These are phyloP conservation scores for Ctenicera cuprea DNA, from an alignment of 2,888 invertebrate genomes.

Conservation along the genomic window DNA sequence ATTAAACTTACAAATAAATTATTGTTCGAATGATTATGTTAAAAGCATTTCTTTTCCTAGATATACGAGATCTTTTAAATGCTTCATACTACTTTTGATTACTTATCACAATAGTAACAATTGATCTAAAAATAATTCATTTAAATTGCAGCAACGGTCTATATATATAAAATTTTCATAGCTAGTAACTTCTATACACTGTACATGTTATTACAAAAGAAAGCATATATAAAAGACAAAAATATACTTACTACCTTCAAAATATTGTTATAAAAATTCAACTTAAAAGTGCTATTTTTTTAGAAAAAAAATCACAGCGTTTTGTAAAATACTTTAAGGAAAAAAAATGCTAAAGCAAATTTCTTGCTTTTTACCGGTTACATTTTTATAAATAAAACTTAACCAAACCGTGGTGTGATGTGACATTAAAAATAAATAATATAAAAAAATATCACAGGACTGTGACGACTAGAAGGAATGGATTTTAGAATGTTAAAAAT, in stretches of 20 bases:
- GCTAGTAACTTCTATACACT: conserved; percentile 50
- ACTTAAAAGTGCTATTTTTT: conserved; percentile 40
- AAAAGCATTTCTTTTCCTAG: conserved; percentile 51
- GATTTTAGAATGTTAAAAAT: conserved; percentile 39
- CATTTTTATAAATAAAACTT: conserved; percentile 68
- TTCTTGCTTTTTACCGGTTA: background rate
- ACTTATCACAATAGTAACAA: conserved; percentile 47
- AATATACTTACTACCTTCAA: background rate
- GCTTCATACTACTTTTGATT: conserved; percentile 34
- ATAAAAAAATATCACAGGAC: conserved; percentile 57
- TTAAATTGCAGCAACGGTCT: conserved; percentile 35
- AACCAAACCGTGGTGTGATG: conserved; percentile 72
- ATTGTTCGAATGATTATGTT: conserved; percentile 24
- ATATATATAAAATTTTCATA: conserved; percentile 47
- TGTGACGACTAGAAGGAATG: conserved; percentile 54
- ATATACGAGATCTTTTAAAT: conserved; percentile 21
- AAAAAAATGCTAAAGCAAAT: conserved; percentile 44
- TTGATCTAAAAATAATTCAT: conserved; percentile 50
- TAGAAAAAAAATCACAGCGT: conserved; percentile 24
- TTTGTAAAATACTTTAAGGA: conserved; percentile 26
- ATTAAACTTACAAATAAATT: conserved; percentile 42
- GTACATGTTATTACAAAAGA: conserved; percentile 42
- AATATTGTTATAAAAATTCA: conserved; percentile 22
- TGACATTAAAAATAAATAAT: conserved; percentile 62
- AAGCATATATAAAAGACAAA: conserved; percentile 13